Evolutionary conservation across 2,888 invertebrate species (phyloP).

Genomic region (Digitonthophagus gazella): DNA sequence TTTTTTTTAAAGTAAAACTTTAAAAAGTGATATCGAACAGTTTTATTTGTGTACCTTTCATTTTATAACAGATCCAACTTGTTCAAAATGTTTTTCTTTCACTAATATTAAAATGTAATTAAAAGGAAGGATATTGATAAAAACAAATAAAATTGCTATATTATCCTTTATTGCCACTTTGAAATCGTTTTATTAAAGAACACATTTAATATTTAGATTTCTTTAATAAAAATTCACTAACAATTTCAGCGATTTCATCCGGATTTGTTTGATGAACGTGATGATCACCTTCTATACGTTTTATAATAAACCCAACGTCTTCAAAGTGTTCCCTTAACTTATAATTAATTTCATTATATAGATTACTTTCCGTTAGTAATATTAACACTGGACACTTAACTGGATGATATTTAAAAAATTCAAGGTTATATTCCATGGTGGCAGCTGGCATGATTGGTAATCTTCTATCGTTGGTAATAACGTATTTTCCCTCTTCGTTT

Average conservation of each 20-base stretch:
- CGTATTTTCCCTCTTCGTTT: constrained; percentile 21
- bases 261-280: constrained; percentile 23
- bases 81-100: too few species aligned
- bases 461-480: constrained; percentile 20
- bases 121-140: too few species aligned
- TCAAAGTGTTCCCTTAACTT: constrained; percentile 14
- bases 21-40: too few species aligned
- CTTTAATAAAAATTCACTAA: constrained; percentile 15
- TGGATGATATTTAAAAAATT: constrained; percentile 17
- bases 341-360: constrained; percentile 5
- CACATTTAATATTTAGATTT: constrained; percentile 4
- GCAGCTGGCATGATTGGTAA: constrained; percentile 15
- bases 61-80: too few species aligned
- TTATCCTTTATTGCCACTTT: too few species aligned
- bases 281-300: constrained; percentile 23
- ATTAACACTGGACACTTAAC: constrained; percentile 22
- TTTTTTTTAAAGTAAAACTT: too few species aligned
- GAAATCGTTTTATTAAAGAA: too few species aligned
- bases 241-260: constrained; percentile 13
- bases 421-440: constrained; percentile 9
- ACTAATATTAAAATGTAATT: too few species aligned
- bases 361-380: constrained; percentile 19
- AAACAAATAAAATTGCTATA: too few species aligned
- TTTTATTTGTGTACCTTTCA: too few species aligned
- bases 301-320: constrained; percentile 20